Evolutionary conservation across 2,888 invertebrate genomes (phyloP).

Genomic region (Panzeria rudis): DNA sequence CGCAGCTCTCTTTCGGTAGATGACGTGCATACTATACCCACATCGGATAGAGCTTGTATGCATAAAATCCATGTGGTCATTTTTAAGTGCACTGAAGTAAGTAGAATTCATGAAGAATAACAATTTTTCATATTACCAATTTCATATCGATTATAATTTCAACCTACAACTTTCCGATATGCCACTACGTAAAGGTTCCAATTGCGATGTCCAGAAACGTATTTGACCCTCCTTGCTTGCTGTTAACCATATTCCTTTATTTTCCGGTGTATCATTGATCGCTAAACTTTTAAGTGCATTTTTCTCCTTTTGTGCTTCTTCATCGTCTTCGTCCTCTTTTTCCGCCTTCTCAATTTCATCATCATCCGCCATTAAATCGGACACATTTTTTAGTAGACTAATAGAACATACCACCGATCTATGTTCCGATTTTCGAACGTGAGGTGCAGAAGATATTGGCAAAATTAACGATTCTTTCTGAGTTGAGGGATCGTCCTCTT

Average conservation of each 20-base stretch:
- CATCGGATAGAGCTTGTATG: slow-evolving; percentile 89
- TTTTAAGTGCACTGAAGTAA: slow-evolving; percentile 85
- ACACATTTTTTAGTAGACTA: slow-evolving; percentile 75
- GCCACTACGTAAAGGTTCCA: slow-evolving; percentile 87
- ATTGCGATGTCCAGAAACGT: slow-evolving; percentile 90
- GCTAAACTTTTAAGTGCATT: slow-evolving; percentile 73
- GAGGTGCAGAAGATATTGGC: slow-evolving; percentile 87
- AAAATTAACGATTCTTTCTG: slow-evolving; percentile 86
- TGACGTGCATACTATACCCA: slow-evolving; percentile 90
- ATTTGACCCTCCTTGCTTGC: slow-evolving; percentile 90
- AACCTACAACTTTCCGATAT: slow-evolving; percentile 87
- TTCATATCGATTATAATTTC: not conserved
- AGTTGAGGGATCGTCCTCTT: slow-evolving; percentile 87
- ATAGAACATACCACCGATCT: slow-evolving; percentile 88
- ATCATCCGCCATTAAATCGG: slow-evolving; percentile 74
- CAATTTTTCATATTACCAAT: not conserved
- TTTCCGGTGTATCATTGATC: slow-evolving; percentile 80
- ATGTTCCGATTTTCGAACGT: slow-evolving; percentile 87
- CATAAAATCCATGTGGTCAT: slow-evolving; percentile 90
- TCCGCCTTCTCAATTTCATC: slow-evolving; percentile 69
- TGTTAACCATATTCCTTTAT: slow-evolving; percentile 89
- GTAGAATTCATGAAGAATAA: not conserved
- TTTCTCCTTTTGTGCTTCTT: slow-evolving; percentile 79
- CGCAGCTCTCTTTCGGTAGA: slow-evolving; percentile 91
- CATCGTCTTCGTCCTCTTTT: slow-evolving; percentile 75